Conservation (phyloP, 1,140 invertebrate genomes). For the Paracyclopina nana region DNA sequence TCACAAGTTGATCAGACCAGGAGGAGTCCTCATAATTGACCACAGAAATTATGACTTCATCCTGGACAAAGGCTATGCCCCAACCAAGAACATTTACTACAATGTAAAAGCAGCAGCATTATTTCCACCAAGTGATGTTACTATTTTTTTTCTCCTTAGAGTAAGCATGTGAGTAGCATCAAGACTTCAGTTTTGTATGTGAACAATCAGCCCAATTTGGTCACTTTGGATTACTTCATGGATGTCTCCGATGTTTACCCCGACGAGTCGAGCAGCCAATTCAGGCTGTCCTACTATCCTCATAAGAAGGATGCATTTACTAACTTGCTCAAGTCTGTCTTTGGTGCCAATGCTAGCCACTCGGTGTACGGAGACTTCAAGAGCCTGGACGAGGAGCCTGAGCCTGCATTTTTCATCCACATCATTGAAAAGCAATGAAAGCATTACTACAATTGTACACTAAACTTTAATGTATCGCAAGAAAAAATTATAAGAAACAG, state of each 20-base stretch:
- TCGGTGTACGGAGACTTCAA: slow-evolving; percentile 61
- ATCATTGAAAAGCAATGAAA: slow-evolving; percentile 42
- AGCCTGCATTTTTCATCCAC: slow-evolving; percentile 64
- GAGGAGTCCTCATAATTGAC: slow-evolving; percentile 61
- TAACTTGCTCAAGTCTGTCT: slow-evolving; percentile 44
- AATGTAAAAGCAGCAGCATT: no score
- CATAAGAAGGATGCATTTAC: slow-evolving; percentile 49
- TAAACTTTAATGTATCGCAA: no score
- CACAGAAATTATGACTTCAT: slow-evolving; percentile 71
- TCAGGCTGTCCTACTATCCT: slow-evolving; percentile 65
- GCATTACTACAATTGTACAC: not conserved
- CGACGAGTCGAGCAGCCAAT: no score
- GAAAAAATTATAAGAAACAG: no score
- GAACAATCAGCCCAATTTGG: no score
- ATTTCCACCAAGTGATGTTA: no score
- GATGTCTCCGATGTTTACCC: no score
- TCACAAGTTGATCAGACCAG: slow-evolving; percentile 53
- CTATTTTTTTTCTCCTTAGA: no score
- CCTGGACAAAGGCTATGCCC: slow-evolving; percentile 45
- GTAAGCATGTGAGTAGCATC: no score
- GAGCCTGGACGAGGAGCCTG: slow-evolving; percentile 35
- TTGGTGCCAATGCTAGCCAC: slow-evolving; percentile 41
- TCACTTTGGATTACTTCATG: no score
- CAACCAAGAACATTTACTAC: slow-evolving; percentile 61
- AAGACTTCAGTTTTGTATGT: no score